Evolutionary conservation across 2,888 invertebrate species (phyloP).

Genomic region (Acrocyrtus sp.): DNA sequence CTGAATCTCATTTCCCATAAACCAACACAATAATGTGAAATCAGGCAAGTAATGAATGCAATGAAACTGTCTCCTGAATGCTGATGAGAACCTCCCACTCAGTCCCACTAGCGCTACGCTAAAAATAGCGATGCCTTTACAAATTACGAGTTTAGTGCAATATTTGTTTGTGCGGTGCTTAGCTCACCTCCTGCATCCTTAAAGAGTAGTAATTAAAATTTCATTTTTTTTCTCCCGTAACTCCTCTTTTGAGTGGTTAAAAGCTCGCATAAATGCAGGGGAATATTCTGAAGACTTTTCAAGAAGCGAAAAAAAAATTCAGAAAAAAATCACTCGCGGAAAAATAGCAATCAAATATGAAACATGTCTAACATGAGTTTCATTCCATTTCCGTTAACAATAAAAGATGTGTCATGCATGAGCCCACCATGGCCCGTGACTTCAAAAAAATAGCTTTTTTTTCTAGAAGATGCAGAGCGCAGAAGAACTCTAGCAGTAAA

Average conservation of each 20-base stretch:
- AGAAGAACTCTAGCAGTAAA: too few species aligned
- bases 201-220: slow-evolving; percentile 29
- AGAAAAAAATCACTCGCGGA: neutral
- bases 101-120: too few species aligned
- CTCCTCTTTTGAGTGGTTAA: too few species aligned
- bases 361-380: neutral
- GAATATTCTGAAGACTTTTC: too few species aligned
- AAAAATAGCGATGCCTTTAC: too few species aligned
- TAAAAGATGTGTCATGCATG: slow-evolving; percentile 9
- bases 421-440: slow-evolving; percentile 33
- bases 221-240: slow-evolving; percentile 1
- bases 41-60: neutral
- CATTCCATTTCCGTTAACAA: neutral
- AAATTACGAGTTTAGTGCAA: too few species aligned
- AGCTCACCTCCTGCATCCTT: too few species aligned
- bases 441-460: too few species aligned
- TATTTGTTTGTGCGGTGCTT: too few species aligned
- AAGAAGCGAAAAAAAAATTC: too few species aligned
- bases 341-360: neutral
- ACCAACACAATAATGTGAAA: neutral
- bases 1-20: neutral
- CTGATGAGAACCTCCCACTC: neutral
- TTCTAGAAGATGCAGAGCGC: too few species aligned
- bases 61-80: neutral
- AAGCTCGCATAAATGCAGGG: too few species aligned